Conservation (phyloP, 2,888 invertebrate species). For the Trissoscelio sp. region DNA sequence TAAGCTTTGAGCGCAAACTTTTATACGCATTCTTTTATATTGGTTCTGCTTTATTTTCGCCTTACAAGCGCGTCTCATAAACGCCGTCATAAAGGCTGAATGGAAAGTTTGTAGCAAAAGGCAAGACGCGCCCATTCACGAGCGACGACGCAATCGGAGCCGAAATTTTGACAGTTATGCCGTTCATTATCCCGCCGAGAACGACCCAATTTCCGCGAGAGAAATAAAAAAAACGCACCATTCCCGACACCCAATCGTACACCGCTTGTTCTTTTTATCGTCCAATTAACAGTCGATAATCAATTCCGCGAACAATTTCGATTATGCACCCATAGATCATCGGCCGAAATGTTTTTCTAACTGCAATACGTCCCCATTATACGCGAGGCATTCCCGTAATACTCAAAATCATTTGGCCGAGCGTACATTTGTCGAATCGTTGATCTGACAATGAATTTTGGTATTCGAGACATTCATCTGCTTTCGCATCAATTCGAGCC, state of each 20-base stretch:
- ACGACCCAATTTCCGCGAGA: neutral
- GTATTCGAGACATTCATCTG: conserved; percentile 67
- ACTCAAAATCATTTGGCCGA: conserved; percentile 53
- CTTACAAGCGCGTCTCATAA: conserved; percentile 66
- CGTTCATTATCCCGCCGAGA: conserved; percentile 4
- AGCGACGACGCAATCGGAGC: conserved; percentile 17
- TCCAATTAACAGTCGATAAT: conserved; percentile 21
- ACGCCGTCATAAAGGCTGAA: conserved; percentile 63
- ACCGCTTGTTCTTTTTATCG: conserved; percentile 1
- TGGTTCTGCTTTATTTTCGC: conserved; percentile 68
- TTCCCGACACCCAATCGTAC: neutral
- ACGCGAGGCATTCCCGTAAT: conserved; percentile 59
- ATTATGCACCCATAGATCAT: conserved; percentile 44
- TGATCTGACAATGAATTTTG: conserved; percentile 65
- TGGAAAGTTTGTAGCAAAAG: conserved; percentile 62
- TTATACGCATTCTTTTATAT: conserved; percentile 70
- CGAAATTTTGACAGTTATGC: conserved; percentile 35
- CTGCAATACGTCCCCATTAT: conserved; percentile 45
- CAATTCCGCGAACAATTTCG: conserved; percentile 39
- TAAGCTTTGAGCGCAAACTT: conserved; percentile 69
- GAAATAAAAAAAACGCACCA: neutral
- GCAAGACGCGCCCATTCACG: conserved; percentile 40
- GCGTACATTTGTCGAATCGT: conserved; percentile 61
- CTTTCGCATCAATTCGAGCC: conserved; percentile 63
- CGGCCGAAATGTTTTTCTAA: conserved; percentile 47